Base-by-base conservation (phyloP, 2,888 invertebrate genomes). In the Drymonia ruficornis region DNA sequence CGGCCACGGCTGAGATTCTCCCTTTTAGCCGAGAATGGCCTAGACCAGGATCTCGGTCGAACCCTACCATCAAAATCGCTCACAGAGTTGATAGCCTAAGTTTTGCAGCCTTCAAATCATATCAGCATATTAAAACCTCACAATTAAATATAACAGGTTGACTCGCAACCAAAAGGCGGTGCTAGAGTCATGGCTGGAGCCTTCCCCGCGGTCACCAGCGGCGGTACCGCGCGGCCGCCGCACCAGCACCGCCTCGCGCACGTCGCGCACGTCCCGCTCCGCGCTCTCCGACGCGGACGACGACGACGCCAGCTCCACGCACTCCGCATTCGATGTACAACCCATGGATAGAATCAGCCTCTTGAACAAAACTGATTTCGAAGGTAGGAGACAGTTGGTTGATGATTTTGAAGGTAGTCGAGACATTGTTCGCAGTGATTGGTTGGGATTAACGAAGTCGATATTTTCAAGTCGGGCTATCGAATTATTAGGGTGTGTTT, bases 141-240 rank as follows among this genome's bases (percentile, higher is more conserved):
- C n/a, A n/a, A n/a, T n/a, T n/a, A n/a, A n/a, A n/a, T n/a, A n/a
- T n/a, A n/a, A n/a, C n/a, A 91, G 94, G 61, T 55, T 94, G 51
- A 94, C 94, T 0, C 87, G 94, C 2, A 74, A 86, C 47, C 94
- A 94, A 60, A 87, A 87, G 53, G 74, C 82, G 0, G 61, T 93
- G 28, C 64, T 94, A 1, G 86, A 91, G 46, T 83, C 87, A 0
- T 82, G 82, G 55, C 38, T 78, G 50, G 73, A 74, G 42, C 69
- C 72, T 29, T 12, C 49, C 47, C 49, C 63, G 44, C 29, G 55
- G 45, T 6, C 64, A 42, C 23, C 65, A 9, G 13, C 15, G 50
- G 1, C 53, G 12, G 54, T 56, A 16, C 9, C 13, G 72, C 65
- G 3, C 61, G 66, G 6, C 13, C 72, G 66, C 4, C 62, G 66